Percentiles rank a stretch among this genome's conserved stretches.
These are phyloP conservation scores for Habropoda laboriosa DNA, from an alignment of 1,140 invertebrate genomes.

Conservation along the genomic window DNA sequence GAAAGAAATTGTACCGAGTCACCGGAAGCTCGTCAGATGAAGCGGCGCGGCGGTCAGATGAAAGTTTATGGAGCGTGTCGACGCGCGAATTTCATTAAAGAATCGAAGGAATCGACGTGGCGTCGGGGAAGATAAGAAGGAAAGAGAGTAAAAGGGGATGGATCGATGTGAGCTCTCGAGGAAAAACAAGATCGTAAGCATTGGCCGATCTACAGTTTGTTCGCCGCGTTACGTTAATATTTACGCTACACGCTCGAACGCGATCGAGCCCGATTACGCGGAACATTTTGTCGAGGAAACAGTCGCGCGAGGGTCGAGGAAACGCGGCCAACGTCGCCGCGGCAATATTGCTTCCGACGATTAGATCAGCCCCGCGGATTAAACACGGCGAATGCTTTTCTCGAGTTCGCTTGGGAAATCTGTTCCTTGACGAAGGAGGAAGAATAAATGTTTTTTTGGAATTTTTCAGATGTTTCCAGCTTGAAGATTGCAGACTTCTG, in stretches of 20 bases:
- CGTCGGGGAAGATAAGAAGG: background rate
- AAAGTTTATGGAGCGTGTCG: background rate
- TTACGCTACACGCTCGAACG: constrained; percentile 34
- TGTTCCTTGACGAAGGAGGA: too few relatives aligned
- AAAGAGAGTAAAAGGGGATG: too few relatives aligned
- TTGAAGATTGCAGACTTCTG: too few relatives aligned
- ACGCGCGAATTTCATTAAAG: constrained; percentile 15
- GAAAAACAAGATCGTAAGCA: background rate
- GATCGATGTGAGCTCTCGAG: background rate
- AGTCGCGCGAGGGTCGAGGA: background rate
- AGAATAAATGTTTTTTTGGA: too few relatives aligned
- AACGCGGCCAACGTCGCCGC: constrained; percentile 4
- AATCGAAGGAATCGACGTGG: background rate
- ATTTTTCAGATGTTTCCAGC: too few relatives aligned
- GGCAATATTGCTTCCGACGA: constrained; percentile 22
- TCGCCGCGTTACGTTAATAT: constrained; percentile 44
- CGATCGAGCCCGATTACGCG: background rate
- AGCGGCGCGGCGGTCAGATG: background rate
- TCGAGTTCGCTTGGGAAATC: too few relatives aligned
- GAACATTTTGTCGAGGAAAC: constrained; percentile 23
- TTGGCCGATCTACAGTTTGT: background rate
- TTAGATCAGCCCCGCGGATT: background rate
- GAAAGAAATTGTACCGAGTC: background rate
- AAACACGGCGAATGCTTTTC: background rate
- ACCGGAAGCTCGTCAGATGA: background rate